Base-by-base conservation (phyloP, 2,797 vertebrate species). In the Melanotaenia maccullochi region DNA sequence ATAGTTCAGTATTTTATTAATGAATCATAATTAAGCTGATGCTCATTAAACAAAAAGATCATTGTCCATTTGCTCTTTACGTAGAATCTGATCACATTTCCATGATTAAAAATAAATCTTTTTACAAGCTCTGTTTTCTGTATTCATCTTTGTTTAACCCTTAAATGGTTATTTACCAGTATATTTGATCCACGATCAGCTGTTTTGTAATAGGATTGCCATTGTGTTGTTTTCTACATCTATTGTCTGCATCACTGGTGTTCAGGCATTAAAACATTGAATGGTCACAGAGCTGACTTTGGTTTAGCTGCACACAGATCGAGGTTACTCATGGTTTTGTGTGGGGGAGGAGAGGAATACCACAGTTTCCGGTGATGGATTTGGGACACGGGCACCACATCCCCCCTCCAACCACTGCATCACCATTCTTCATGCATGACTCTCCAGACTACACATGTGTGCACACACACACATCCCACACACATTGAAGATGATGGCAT, bases 341-440 rank as follows among this genome's bases (percentile, higher is more conserved):
- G 64, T 75, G 74, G 72, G 75, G 81, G 85, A 60, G 77, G 58
- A 69, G 36, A 71, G 40, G 20, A 82, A 69, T 33, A 68, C 71
- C 85, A 87, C 75, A 86, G 78, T 84, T 86, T 79, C 73, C 72
- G 38, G 49, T 61, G 59, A 58, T 78, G 71, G 67, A 89, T 87
- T 87, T 84, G 40, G 85, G 75, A 63, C 85, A 87, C 75, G 67
- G 66, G 49, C 68, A 65, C 67, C 71, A 32, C 71, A 81, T 33
- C 51, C 51, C 74, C 62, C 76, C 44, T 28, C 44, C 9, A 65
- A 33, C 76, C 70, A 68, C 52, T 75, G 42, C 42, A 44, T 4
- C 42, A 33, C 56, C 55, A 78, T 57, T 20, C 59, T 57, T 28
- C 52, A 47, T 51, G 11, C 44, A 30, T 70, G 58, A 79, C 70